A percentile compares a stretch with the other conserved stretches of the same genome.
Evolutionary conservation across 2,113 vertebrate genomes (phyloP).

Genomic region (Bubalus kerabau): DNA sequence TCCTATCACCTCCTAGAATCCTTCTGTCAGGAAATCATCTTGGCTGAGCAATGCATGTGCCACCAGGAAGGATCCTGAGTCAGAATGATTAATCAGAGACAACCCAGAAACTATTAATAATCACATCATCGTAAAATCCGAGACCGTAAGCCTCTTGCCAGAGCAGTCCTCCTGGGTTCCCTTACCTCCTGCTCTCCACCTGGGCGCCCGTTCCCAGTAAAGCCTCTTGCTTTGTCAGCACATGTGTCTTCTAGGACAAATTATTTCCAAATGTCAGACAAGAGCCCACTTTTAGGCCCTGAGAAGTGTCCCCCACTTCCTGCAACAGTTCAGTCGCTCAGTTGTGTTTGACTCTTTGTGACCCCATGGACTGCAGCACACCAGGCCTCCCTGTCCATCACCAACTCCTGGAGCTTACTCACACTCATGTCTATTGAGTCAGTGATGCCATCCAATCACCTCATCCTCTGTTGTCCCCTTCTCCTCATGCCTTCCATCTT

Average conservation of each 20-base stretch:
- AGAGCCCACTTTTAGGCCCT: neutral
- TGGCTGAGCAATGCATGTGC: neutral
- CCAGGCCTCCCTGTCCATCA: neutral
- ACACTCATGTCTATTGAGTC: neutral
- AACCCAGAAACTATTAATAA: neutral
- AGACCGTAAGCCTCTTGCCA: neutral
- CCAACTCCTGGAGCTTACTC: neutral
- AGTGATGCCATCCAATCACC: neutral
- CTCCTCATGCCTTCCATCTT: neutral
- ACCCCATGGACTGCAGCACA: neutral
- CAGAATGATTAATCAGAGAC: neutral
- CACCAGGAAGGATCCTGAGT: neutral
- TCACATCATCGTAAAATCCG: neutral
- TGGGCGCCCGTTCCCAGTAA: fast-evolving
- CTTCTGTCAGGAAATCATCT: neutral
- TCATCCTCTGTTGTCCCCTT: neutral
- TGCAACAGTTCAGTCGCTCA: neutral
- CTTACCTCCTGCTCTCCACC: neutral
- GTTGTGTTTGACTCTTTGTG: neutral
- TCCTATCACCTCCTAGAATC: neutral
- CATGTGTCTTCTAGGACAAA: neutral
- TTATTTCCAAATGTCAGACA: neutral
- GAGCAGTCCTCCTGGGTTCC: neutral
- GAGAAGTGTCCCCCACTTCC: neutral
- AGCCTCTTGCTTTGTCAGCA: neutral